Base-by-base conservation (phyloP, 2,113 vertebrate genomes). In the Rana temporaria region DNA sequence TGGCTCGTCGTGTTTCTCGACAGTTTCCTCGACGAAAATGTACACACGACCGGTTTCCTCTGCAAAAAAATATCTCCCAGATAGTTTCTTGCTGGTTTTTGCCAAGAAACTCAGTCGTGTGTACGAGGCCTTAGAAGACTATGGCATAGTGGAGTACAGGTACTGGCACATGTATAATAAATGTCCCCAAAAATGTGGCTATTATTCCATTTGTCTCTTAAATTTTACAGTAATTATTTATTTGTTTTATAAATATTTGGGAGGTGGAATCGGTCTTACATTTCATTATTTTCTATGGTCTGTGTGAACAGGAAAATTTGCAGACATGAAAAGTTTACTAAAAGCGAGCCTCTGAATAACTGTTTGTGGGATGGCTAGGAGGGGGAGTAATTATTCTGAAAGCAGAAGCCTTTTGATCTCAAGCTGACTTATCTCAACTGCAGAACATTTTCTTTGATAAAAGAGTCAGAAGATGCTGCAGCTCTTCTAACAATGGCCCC, bases 391-490 rank as follows among this genome's bases (percentile, higher is more conserved):
- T 72, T 73, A 73, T 73, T 73, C 52, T 19, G 71, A 73, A 34
- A 73, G 42, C 60, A 24, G 55, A 59, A 30, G 8, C 55, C 71
- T 30, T 56, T 73, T 73, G 53, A 73, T 59, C 71, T 73, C 14
- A 73, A 32, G 55, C 57, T 53, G 19, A 73, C 17, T 73, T 73
- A 73, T 73, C 71, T 30, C 20, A 56, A 57, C 52, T 56, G 53
- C 42, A 57, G 24, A 73, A 57, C 68, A 71, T 73, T 30, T 73
- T 72, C 69, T 73, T 73, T 73, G 22, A 73, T 73, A 56, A 14
- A 73, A 19, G 2, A 57, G 70, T 73, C 52, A 73, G 53, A 52
- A 57, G 70, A 73, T 73, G 20, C 70, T 26, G 20, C 20, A 26
- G 20, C 4, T 38, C 42, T 69, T 6, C 67, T 20, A 69, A 69